These are phyloP conservation scores for Pelecanus crispus DNA, from an alignment of 2,113 vertebrate species.

Conservation along the genomic window DNA sequence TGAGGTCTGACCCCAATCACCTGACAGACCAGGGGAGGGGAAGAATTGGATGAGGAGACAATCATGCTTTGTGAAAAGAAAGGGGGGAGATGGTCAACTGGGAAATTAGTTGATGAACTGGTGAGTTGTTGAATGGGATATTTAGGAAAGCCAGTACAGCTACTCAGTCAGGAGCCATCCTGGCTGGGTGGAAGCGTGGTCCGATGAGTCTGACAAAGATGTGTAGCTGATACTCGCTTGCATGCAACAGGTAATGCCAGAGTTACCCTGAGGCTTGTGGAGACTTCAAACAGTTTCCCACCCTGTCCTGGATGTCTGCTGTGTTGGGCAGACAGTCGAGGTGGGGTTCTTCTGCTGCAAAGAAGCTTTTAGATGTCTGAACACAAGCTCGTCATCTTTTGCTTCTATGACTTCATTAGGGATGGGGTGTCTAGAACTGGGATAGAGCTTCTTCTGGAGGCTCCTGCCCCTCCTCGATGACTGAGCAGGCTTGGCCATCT, in stretches of 20 bases:
- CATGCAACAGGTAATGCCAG: background rate
- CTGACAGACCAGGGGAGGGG: background rate
- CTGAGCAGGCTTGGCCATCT: background rate
- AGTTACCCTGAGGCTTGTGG: conserved; percentile 36
- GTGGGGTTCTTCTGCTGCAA: background rate
- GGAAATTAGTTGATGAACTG: background rate
- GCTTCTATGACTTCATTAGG: background rate
- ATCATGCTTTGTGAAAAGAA: background rate
- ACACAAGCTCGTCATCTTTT: background rate
- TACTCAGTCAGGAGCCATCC: background rate
- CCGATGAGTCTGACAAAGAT: conserved; percentile 5
- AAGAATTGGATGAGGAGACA: background rate
- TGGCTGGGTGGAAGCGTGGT: background rate
- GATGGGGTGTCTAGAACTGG: background rate
- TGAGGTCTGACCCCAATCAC: background rate
- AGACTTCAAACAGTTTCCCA: conserved; percentile 41
- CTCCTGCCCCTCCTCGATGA: background rate
- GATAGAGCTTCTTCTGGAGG: background rate
- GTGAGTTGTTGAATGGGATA: background rate
- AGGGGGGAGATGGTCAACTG: background rate
- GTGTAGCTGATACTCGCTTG: background rate
- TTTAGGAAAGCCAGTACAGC: background rate
- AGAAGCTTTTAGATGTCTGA: conserved; percentile 28
- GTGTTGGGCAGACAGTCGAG: background rate
- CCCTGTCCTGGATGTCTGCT: background rate